Evolutionary conservation across 2,888 invertebrate species (phyloP).

Genomic region (Diploptera punctata): DNA sequence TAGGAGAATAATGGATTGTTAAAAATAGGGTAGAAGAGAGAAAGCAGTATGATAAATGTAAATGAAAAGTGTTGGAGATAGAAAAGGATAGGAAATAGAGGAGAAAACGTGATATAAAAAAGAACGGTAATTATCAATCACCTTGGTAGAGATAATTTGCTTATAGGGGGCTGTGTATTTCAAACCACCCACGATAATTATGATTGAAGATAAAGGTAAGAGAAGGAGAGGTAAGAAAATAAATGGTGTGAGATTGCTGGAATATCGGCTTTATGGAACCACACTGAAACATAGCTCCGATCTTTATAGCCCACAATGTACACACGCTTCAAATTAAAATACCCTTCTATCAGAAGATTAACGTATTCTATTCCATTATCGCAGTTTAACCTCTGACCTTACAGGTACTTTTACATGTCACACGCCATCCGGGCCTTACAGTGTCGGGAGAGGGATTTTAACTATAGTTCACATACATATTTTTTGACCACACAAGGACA

Average conservation of each 20-base stretch:
- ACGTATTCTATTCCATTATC: no score
- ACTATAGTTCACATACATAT: no score
- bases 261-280: conserved; percentile 18
- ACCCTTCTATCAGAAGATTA: no score
- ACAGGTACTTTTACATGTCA: no score
- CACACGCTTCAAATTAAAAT: background rate
- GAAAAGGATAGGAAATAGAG: background rate
- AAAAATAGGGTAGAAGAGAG: no score
- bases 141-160: conserved; percentile 26
- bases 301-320: conserved; percentile 1
- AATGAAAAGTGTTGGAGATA: background rate
- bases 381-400: no score
- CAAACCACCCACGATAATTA: conserved; percentile 35
- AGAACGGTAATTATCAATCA: conserved; percentile 32
- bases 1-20: no score
- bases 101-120: background rate
- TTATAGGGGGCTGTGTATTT: conserved; percentile 9
- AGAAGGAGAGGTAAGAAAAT: conserved; percentile 8
- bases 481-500: no score
- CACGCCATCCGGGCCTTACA: no score
- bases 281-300: background rate
- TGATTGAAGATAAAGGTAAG: conserved; percentile 30
- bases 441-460: no score
- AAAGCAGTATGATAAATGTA: background rate
- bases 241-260: conserved; percentile 12